Percentiles rank a stretch among this genome's conserved stretches.
phyloP scores from a whole-genome alignment of 2,113 vertebrate species.

The Tympanuchus pallidicinctus region DNA sequence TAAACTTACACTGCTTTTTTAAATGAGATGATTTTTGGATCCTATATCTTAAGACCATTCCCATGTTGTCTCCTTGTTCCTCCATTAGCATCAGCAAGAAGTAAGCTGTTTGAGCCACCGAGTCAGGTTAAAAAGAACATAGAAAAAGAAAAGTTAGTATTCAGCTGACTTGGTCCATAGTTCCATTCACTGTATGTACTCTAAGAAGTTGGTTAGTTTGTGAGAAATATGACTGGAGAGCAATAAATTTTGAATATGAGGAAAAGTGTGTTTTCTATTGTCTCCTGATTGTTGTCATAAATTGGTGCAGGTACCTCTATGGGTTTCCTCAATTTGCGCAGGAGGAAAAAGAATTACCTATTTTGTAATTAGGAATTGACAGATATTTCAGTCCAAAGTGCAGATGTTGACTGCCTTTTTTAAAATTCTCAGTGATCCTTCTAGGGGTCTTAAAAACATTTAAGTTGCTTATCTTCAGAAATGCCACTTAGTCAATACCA shows the following conservation, averaged over 20 bases:
- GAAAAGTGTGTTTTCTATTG: not conserved
- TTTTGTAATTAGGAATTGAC: not conserved
- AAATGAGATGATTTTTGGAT: not conserved
- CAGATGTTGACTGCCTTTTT: not conserved
- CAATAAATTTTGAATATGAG: not conserved
- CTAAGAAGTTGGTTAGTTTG: not conserved
- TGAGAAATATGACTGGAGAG: not conserved
- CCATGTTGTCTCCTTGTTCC: not conserved
- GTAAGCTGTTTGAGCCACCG: not conserved
- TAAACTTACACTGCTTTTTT: not conserved
- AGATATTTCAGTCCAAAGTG: not conserved
- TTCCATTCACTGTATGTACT: not conserved
- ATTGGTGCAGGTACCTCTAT: not conserved
- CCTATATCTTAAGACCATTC: not conserved
- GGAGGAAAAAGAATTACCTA: not conserved
- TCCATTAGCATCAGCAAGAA: not conserved
- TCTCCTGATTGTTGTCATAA: not conserved
- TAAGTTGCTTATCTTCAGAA: not conserved
- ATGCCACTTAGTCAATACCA: not conserved
- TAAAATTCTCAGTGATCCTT: not conserved
- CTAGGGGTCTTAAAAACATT: rapidly evolving
- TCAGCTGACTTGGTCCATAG: not conserved
- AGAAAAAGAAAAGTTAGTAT: not conserved
- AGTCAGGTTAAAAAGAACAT: not conserved
- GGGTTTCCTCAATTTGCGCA: not conserved